Evolutionary conservation across 2,888 invertebrate species (phyloP).

Genomic region (Empis stercorea): DNA sequence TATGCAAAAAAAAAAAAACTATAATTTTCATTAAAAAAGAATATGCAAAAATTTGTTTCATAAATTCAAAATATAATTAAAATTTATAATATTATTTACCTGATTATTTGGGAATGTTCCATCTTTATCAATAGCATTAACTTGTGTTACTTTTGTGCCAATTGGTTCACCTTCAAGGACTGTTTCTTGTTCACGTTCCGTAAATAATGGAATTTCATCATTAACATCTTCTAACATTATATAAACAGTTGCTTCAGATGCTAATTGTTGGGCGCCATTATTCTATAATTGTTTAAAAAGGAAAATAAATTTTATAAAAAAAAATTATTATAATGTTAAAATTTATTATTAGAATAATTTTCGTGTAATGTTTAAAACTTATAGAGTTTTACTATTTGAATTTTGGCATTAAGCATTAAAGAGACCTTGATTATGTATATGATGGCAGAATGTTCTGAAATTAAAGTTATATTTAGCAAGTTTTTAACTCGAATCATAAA

Average conservation of each 20-base stretch:
- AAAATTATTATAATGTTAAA: neutral
- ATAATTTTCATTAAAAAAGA: no score
- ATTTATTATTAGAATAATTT: neutral
- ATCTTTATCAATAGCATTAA: slow-evolving; percentile 92
- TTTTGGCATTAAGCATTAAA: no score
- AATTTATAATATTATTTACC: slow-evolving; percentile 40
- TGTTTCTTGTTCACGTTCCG: slow-evolving; percentile 89
- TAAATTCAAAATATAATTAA: no score
- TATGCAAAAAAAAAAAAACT: no score
- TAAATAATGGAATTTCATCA: slow-evolving; percentile 92
- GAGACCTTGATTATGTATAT: no score
- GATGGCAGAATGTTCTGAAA: no score
- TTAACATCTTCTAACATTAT: slow-evolving; percentile 92
- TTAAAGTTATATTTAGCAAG: no score
- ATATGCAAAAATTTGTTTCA: no score
- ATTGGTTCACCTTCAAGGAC: slow-evolving; percentile 90
- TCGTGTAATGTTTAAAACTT: no score
- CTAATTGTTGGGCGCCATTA: slow-evolving; percentile 89
- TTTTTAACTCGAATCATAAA: no score
- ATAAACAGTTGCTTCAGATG: slow-evolving; percentile 86
- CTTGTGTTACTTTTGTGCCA: slow-evolving; percentile 89
- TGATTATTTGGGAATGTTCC: slow-evolving; percentile 91
- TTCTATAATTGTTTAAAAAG: slow-evolving; percentile 46
- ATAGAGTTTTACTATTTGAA: no score
- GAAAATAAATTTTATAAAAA: neutral